Conservation (phyloP, 2,113 vertebrate genomes). For the Steatornis caripensis region DNA sequence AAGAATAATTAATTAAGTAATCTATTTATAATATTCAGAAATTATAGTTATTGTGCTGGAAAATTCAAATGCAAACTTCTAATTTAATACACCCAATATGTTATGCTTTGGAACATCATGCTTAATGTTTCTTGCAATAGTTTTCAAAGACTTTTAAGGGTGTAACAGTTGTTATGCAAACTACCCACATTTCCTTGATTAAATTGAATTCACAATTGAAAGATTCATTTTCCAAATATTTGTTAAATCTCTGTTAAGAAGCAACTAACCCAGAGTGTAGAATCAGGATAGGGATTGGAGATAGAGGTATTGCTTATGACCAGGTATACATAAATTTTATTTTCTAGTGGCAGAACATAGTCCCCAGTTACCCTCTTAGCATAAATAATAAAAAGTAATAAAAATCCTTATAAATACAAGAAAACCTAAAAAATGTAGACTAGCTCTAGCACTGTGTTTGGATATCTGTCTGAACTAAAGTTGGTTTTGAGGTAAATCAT, state of each 20-base stretch:
- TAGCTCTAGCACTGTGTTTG: background rate
- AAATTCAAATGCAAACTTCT: background rate
- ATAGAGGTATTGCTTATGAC: background rate
- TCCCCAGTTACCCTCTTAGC: background rate
- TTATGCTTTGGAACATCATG: background rate
- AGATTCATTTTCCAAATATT: background rate
- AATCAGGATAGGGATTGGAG: background rate
- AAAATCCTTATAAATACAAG: background rate
- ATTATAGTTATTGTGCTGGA: background rate
- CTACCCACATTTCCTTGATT: background rate
- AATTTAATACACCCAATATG: background rate
- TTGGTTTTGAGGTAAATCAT: background rate
- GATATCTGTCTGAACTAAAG: background rate
- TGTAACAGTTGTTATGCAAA: constrained; percentile 15
- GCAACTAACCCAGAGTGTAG: background rate
- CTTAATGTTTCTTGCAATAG: background rate
- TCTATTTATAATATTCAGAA: background rate
- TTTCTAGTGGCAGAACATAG: background rate
- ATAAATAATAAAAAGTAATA: background rate
- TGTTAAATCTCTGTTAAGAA: background rate
- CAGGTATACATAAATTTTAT: background rate
- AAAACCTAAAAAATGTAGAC: background rate
- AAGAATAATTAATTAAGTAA: background rate
- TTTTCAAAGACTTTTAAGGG: background rate
- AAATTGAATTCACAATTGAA: background rate